Conservation (phyloP, 2,113 vertebrate species). For the Piaya cayana region DNA sequence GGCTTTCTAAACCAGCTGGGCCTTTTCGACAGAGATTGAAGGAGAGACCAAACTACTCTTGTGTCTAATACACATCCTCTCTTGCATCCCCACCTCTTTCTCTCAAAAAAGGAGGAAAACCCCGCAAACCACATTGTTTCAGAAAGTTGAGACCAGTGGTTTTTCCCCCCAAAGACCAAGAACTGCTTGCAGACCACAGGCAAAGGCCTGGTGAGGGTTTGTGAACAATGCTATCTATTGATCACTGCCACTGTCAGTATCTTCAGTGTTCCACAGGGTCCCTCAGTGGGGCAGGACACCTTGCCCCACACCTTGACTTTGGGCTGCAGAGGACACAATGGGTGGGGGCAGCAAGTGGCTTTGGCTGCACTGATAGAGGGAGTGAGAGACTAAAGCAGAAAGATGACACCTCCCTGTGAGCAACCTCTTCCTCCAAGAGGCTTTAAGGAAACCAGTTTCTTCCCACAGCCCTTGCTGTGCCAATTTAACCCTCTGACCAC, state of each 20-base stretch:
- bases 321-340: not conserved
- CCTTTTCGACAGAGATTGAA: not conserved
- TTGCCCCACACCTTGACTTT: not conserved
- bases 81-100: not conserved
- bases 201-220: not conserved
- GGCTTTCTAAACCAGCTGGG: not conserved
- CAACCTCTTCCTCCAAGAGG: not conserved
- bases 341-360: not conserved
- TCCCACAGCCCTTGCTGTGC: not conserved
- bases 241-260: not conserved
- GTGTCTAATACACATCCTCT: not conserved
- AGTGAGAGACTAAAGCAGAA: not conserved
- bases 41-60: not conserved
- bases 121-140: not conserved
- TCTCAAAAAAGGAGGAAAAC: not conserved
- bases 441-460: not conserved
- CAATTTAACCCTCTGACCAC: not conserved
- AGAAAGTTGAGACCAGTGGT: not conserved
- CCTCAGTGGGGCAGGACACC: not conserved
- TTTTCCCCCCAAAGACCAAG: not conserved
- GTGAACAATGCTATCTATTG: not conserved
- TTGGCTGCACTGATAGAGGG: not conserved
- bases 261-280: not conserved
- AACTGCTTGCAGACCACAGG: not conserved
- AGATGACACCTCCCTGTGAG: accelerated